Conservation (phyloP, 2,888 invertebrate genomes). For the Plebejus melissa region DNA sequence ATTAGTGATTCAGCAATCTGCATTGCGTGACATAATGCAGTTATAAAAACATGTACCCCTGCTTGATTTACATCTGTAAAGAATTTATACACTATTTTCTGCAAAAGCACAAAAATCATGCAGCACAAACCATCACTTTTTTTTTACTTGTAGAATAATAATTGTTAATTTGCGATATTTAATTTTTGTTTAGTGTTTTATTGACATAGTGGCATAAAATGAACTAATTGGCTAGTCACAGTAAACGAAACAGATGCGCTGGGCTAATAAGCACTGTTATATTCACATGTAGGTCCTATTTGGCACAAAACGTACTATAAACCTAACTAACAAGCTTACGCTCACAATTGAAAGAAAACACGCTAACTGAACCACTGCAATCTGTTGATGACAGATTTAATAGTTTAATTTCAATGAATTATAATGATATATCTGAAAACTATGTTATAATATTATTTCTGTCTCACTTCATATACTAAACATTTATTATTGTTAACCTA, state of each 20-base stretch:
- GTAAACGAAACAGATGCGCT: slow-evolving; percentile 49
- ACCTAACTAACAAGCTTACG: slow-evolving; percentile 23
- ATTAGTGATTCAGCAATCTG: background rate
- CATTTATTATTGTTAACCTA: background rate
- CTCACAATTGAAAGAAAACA: background rate
- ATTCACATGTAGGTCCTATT: slow-evolving; percentile 32
- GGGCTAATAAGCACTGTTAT: slow-evolving; percentile 47
- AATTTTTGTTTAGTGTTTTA: slow-evolving; percentile 43
- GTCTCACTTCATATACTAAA: background rate
- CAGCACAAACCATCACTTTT: slow-evolving; percentile 29
- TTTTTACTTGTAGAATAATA: slow-evolving; percentile 35
- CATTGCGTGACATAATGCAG: background rate
- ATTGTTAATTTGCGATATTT: slow-evolving; percentile 44
- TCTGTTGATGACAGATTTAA: slow-evolving; percentile 1
- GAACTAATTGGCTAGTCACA: slow-evolving; percentile 53
- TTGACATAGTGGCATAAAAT: slow-evolving; percentile 73
- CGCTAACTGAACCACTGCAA: background rate
- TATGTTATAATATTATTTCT: slow-evolving; percentile 1
- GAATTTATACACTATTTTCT: background rate
- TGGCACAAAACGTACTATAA: slow-evolving; percentile 21
- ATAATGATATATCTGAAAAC: background rate
- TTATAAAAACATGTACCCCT: background rate
- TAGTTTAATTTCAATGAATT: background rate
- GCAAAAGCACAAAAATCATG: slow-evolving; percentile 27
- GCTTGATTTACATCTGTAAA: background rate